A percentile compares a stretch with the other conserved stretches of the same genome.
These are phyloP conservation scores for Ophioninae sp. DNA, from an alignment of 2,888 invertebrate species.

Conservation along the genomic window DNA sequence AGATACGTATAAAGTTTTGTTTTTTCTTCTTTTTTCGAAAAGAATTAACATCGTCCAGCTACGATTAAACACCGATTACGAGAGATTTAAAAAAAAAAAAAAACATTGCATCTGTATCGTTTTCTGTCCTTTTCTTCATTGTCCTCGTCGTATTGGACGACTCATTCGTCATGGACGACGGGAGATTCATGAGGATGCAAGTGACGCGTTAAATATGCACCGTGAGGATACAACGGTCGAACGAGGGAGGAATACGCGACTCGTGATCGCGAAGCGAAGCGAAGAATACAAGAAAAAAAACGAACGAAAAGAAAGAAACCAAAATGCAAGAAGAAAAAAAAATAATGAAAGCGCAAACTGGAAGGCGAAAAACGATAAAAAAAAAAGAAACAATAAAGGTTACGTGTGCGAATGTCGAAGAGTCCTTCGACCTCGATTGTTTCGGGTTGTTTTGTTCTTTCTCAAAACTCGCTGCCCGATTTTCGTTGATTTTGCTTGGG, in stretches of 20 bases:
- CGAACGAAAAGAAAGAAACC: constrained; percentile 1
- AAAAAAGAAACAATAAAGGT: too few relatives aligned
- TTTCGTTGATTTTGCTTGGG: constrained; percentile 7
- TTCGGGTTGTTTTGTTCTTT: constrained; percentile 31
- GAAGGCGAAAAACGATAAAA: constrained; percentile 3
- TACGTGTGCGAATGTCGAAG: constrained; percentile 33
- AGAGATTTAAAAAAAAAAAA: too few relatives aligned
- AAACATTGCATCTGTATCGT: constrained; percentile 10
- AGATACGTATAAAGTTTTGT: constrained; percentile 19
- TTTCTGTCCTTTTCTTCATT: constrained; percentile 7
- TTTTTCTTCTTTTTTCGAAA: constrained; percentile 24
- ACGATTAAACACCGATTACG: constrained; percentile 40
- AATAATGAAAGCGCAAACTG: background rate
- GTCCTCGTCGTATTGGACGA: constrained; percentile 24
- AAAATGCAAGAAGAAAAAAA: too few relatives aligned
- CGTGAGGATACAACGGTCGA: constrained; percentile 30
- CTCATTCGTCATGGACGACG: too few relatives aligned
- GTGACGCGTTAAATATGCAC: constrained; percentile 28
- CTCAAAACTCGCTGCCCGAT: background rate
- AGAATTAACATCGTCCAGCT: constrained; percentile 18
- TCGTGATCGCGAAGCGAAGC: constrained; percentile 9
- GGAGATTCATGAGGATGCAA: constrained; percentile 47
- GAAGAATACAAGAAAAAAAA: background rate
- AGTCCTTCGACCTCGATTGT: constrained; percentile 36
- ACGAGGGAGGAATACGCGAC: constrained; percentile 48